Conservation (phyloP, 2,888 invertebrate species). For the Lithophane socia region DNA sequence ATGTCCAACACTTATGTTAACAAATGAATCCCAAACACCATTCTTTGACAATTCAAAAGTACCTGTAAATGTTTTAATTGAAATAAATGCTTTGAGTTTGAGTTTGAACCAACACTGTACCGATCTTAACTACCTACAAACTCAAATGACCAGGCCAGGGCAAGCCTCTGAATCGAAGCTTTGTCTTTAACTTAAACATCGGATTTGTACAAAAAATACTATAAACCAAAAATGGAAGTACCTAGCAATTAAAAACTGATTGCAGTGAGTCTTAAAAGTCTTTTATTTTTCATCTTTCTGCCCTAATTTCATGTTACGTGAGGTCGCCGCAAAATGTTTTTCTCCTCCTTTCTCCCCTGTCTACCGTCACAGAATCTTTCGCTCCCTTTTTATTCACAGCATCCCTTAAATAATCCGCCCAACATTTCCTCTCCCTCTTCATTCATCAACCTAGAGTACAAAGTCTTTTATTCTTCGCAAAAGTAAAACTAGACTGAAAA, state of each 20-base stretch:
- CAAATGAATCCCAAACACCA: background rate
- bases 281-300: background rate
- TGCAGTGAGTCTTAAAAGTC: background rate
- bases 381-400: background rate
- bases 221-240: background rate
- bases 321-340: background rate
- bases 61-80: too few relatives aligned
- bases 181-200: background rate
- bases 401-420: background rate
- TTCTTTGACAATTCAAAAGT: too few relatives aligned
- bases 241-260: background rate
- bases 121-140: background rate
- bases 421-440: background rate
- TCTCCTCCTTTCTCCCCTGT: background rate
- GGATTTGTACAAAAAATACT: background rate
- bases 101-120: background rate
- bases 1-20: background rate
- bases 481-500: constrained; percentile 1
- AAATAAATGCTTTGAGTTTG: too few relatives aligned
- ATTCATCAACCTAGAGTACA: background rate
- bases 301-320: background rate
- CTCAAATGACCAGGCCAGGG: background rate
- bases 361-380: background rate
- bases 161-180: background rate
- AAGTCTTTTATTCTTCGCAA: background rate